These are phyloP conservation scores for Plodia interpunctella DNA, from an alignment of 1,140 invertebrate genomes.

Conservation along the genomic window DNA sequence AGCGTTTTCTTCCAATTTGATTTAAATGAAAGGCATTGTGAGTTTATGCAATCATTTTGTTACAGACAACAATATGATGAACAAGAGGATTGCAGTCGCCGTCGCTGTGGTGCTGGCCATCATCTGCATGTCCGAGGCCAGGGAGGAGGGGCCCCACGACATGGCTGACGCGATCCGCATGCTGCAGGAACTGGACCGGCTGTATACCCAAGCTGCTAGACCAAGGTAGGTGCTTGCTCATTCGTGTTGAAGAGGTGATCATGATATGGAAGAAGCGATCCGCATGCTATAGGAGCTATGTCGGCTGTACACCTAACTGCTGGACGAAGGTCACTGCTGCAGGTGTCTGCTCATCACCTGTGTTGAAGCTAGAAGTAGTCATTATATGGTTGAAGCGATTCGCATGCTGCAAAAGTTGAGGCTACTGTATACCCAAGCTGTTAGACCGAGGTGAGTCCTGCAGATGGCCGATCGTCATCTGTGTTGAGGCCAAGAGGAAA, in stretches of 20 bases:
- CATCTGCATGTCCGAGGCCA: conserved; percentile 51
- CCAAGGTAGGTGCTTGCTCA: conserved; percentile 66
- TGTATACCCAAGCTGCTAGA: conserved; percentile 78
- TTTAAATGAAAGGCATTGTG: too few species aligned
- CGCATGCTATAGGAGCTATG: conserved; percentile 78
- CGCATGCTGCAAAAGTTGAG: too few species aligned
- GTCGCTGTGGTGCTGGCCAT: conserved; percentile 51
- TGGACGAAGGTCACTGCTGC: conserved; percentile 76
- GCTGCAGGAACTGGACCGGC: conserved; percentile 78
- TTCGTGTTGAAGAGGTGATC: conserved; percentile 60
- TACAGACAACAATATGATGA: conserved; percentile 55
- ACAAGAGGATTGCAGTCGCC: conserved; percentile 51
- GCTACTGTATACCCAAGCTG: too few species aligned
- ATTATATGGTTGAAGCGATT: too few species aligned
- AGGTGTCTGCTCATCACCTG: neutral
- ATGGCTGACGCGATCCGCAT: conserved; percentile 78
- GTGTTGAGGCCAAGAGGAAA: conserved; percentile 59
- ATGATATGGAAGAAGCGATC: conserved; percentile 76
- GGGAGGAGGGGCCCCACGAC: conserved; percentile 61
- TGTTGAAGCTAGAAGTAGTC: too few species aligned
- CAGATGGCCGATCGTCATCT: conserved; percentile 23
- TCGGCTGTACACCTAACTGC: conserved; percentile 78
- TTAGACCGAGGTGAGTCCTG: too few species aligned
- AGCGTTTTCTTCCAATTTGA: too few species aligned
- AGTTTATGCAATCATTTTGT: neutral